Evolutionary conservation across 2,888 invertebrate species (phyloP).

Genomic region (Mythimna vitellina): DNA sequence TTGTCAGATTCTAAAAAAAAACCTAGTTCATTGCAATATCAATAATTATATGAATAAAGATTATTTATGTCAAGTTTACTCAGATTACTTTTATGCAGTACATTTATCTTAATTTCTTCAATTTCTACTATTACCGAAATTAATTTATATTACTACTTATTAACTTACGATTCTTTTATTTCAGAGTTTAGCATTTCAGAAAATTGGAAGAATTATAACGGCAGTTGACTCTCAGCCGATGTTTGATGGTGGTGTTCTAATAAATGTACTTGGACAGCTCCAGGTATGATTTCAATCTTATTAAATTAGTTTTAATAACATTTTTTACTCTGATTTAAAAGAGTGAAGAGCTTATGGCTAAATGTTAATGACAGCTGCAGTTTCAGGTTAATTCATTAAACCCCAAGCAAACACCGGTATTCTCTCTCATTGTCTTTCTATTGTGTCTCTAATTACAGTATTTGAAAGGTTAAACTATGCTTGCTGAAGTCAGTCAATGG

Average conservation of each 20-base stretch:
- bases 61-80: constrained; percentile 6
- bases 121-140: not conserved
- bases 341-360: too few species aligned
- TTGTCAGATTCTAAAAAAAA: constrained; percentile 10
- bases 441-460: too few species aligned
- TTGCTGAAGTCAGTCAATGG: too few species aligned
- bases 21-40: constrained; percentile 17
- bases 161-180: constrained; percentile 69
- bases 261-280: constrained; percentile 98
- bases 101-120: constrained; percentile 42
- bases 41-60: constrained; percentile 7
- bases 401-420: too few species aligned
- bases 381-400: too few species aligned
- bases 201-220: constrained; percentile 97
- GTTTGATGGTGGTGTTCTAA: constrained; percentile 98
- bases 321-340: not conserved
- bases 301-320: not conserved
- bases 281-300: constrained; percentile 91
- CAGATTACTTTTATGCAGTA: constrained; percentile 36
- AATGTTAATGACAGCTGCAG: too few species aligned
- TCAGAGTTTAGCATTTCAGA: constrained; percentile 97
- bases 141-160: not conserved
- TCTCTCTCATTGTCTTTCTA: too few species aligned
- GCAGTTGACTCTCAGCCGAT: constrained; percentile 99
- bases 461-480: too few species aligned